A percentile compares a stretch with the other conserved stretches of the same genome.
Evolutionary conservation across 2,113 vertebrate genomes (phyloP).

Genomic region (Istiophorus platypterus): DNA sequence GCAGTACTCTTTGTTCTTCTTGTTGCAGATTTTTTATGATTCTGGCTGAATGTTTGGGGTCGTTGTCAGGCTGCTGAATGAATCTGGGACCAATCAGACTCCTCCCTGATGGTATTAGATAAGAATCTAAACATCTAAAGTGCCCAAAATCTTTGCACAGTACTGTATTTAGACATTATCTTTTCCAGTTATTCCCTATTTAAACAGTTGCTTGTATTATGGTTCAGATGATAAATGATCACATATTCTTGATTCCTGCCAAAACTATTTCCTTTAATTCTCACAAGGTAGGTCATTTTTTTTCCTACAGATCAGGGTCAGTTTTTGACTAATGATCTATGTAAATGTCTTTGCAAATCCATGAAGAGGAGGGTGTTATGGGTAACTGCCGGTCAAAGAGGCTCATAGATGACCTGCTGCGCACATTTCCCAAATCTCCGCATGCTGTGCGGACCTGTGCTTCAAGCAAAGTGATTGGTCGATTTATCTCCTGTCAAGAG

Average conservation of each 20-base stretch:
- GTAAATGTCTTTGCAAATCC: slow-evolving; percentile 1
- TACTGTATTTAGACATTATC: not conserved
- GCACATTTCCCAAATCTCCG: slow-evolving; percentile 1
- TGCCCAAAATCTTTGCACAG: not conserved
- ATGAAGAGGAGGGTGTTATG: not conserved
- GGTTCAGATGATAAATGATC: not conserved
- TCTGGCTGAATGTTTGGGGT: not conserved
- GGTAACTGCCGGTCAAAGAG: not conserved
- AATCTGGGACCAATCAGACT: not conserved
- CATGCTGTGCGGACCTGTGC: not conserved
- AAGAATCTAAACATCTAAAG: not conserved
- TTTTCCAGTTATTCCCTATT: not conserved
- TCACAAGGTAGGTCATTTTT: not conserved
- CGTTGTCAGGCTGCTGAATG: not conserved
- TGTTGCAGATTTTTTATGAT: not conserved
- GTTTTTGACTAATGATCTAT: not conserved
- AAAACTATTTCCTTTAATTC: slow-evolving; percentile 2
- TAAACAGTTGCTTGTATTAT: not conserved
- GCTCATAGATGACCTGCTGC: not conserved
- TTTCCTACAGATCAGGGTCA: too few species aligned
- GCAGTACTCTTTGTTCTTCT: not conserved
- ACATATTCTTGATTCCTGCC: not conserved
- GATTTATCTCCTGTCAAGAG: not conserved
- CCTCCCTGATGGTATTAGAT: not conserved
- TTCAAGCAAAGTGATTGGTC: not conserved